These are phyloP conservation scores for Isurus oxyrinchus DNA, from an alignment of 2,113 vertebrate species.

Conservation along the genomic window DNA sequence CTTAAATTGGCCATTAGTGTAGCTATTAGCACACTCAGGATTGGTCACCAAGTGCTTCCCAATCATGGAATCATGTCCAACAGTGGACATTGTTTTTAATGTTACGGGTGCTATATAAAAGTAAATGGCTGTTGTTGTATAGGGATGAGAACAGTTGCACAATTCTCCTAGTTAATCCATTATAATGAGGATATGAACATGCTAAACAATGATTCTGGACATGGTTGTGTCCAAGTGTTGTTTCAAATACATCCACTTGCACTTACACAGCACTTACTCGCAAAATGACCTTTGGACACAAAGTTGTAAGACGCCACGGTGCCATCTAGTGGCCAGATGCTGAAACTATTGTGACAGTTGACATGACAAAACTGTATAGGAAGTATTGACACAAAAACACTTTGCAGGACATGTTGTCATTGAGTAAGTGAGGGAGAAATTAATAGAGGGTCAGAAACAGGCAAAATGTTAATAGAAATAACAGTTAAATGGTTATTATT, in stretches of 20 bases:
- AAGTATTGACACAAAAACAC: not conserved
- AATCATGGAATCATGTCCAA: no score
- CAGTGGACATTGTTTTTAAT: no score
- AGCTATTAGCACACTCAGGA: no score
- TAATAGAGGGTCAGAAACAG: not conserved
- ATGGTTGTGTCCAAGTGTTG: not conserved
- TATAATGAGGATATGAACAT: not conserved
- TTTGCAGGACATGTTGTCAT: not conserved
- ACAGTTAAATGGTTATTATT: not conserved
- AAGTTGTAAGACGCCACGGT: not conserved
- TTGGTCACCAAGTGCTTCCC: no score
- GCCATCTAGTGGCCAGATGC: not conserved
- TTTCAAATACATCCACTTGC: not conserved
- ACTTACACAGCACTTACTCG: not conserved
- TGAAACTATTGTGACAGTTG: not conserved
- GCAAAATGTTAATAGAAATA: not conserved
- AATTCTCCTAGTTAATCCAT: not conserved
- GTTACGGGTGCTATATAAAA: not conserved
- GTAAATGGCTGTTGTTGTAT: not conserved
- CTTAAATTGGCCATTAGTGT: no score
- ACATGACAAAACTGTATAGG: not conserved
- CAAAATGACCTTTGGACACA: not conserved
- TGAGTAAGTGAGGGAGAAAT: not conserved
- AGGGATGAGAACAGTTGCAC: not conserved
- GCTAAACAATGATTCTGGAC: not conserved